These are phyloP conservation scores for Patagioenas fasciata DNA, from an alignment of 2,113 vertebrate genomes.

Conservation along the genomic window DNA sequence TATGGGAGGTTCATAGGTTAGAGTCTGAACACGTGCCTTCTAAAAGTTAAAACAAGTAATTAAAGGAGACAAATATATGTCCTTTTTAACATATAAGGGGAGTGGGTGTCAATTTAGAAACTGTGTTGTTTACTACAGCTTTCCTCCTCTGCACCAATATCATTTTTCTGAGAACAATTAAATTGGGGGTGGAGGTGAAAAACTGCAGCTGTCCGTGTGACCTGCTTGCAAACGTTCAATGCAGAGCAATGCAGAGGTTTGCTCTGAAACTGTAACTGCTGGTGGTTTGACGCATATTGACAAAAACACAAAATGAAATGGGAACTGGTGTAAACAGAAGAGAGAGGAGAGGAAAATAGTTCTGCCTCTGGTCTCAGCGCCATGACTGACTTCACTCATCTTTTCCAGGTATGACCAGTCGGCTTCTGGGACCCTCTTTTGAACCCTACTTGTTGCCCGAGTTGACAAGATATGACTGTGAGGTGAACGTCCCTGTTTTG, in stretches of 20 bases:
- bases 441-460: constrained; percentile 88
- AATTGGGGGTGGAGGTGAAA: neutral
- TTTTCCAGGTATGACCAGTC: constrained; percentile 84
- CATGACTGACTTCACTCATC: neutral
- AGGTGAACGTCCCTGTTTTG: constrained; percentile 92
- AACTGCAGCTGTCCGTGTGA: neutral
- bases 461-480: constrained; percentile 96
- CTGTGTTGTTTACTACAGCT: neutral
- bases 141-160: neutral
- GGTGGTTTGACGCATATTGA: neutral
- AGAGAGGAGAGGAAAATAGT: neutral
- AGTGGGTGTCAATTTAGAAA: neutral
- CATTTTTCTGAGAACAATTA: neutral
- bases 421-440: constrained; percentile 87
- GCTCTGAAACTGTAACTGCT: neutral
- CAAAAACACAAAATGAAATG: neutral
- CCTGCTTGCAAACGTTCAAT: neutral
- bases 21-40: neutral
- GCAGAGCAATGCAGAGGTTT: neutral
- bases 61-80: fast-evolving
- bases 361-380: neutral
- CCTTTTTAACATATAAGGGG: neutral
- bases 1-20: neutral
- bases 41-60: neutral
- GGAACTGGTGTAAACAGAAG: neutral